Evolutionary conservation across 2,797 vertebrate species (phyloP), one percentile per base, ranked within the genome.

Genomic region (Antrozous pallidus): DNA sequence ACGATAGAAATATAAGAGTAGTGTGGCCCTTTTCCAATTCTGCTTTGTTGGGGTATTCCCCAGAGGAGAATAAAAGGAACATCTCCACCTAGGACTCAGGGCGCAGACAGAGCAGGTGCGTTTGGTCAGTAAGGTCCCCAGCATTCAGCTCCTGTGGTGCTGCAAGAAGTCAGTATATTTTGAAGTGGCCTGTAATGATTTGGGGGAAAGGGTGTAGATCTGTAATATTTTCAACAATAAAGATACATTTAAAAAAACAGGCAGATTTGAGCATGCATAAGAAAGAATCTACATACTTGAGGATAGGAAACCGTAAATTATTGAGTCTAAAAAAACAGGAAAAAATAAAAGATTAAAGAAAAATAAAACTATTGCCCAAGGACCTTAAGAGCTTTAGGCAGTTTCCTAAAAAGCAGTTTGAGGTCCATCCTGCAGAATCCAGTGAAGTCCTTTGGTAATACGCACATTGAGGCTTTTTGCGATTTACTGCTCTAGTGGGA

Each of bases 1-100:
- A 31, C 8, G 5, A 14, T 28, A 1, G 24, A 1, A 13, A 9
- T 3, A 0, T 16, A 45, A 45, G 69, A 61, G 5, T 12, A 26
- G 18, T 3, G 0, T n/a, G 70, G 13, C 40, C 36, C 45, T 73
- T 73, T n/a, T 79, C 33, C 22, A 79, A 54, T 54, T 87, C 40
- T 63, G 54, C 6, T 1, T n/a, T 47, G 33, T 65, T 63, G 3
- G 36, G 16, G 16, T 65, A 2, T 79, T 79, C 42, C 74, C 18
- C 22, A 3, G 14, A 88, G 16, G 45, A 71, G 22, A 31, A 61
- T 13, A 26, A 63, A 24, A 31, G 16, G 51, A 78, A 13, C 22
- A 81, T 22, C 83, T 12, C 85, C 16, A 47, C 31, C 58, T 42
- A 0, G n/a, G 58, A 45, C 38, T 71, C 49, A 20, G 38, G 45